Conservation (phyloP, 2,797 vertebrate genomes). For the Pteropus rufus region DNA sequence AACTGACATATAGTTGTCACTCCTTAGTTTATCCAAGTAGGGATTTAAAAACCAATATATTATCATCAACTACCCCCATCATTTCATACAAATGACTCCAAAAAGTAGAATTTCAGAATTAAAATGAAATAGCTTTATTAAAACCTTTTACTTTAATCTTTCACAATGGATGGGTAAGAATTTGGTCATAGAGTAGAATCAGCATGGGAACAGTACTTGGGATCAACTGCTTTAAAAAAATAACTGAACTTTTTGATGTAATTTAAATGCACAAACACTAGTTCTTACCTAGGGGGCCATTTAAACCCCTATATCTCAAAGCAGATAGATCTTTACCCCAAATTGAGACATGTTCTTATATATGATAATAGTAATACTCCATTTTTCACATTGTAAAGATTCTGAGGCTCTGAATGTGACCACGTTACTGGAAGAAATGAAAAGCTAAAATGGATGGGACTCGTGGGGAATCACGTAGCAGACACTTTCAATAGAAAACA, state of each 20-base stretch:
- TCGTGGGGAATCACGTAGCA: neutral
- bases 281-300: neutral
- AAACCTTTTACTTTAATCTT: neutral
- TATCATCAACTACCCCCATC: neutral
- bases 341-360: neutral
- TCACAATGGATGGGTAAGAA: neutral
- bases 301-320: neutral
- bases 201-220: neutral
- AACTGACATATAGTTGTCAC: neutral
- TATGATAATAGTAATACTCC: neutral
- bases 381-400: neutral
- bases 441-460: constrained; percentile 33
- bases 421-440: constrained; percentile 38
- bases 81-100: neutral
- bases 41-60: neutral
- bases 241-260: neutral
- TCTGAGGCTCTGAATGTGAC: neutral
- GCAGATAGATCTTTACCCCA: neutral
- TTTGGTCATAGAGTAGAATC: neutral
- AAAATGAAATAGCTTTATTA: constrained; percentile 6
- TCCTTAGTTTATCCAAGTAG: neutral
- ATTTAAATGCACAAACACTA: neutral
- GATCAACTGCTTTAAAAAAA: neutral
- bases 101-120: neutral
- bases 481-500: constrained; percentile 21